Percentiles rank a stretch among this genome's conserved stretches.
Evolutionary conservation across 2,113 vertebrate species (phyloP).

Genomic region (Blennius ocellaris): DNA sequence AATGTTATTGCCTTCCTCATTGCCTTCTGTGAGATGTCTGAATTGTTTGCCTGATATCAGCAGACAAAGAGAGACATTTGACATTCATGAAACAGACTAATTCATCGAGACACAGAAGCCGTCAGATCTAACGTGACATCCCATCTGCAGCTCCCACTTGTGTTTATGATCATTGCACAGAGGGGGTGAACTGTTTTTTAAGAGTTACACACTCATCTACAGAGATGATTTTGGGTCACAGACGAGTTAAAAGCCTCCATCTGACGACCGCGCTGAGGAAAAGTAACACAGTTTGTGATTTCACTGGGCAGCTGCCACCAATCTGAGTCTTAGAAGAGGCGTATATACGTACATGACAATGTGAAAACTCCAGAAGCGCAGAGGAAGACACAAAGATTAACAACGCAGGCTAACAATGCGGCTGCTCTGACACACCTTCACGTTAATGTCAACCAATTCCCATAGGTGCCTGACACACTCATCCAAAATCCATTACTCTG

Average conservation of each 20-base stretch:
- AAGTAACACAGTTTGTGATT: slow-evolving; percentile 7
- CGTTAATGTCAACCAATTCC: slow-evolving; percentile 20
- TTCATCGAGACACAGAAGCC: slow-evolving; percentile 27
- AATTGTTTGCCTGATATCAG: slow-evolving; percentile 23
- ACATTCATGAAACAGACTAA: slow-evolving; percentile 14
- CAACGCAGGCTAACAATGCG: slow-evolving; percentile 1
- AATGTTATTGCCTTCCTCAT: slow-evolving; percentile 39
- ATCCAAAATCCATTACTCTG: slow-evolving; percentile 31
- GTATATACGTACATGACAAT: background rate
- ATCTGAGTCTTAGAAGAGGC: slow-evolving; percentile 2
- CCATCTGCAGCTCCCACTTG: slow-evolving; percentile 4
- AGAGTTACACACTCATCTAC: background rate
- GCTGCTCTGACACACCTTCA: slow-evolving; percentile 18
- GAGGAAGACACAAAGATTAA: background rate
- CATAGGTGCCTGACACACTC: slow-evolving; percentile 19
- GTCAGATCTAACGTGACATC: slow-evolving; percentile 4
- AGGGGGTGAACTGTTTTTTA: slow-evolving; percentile 1
- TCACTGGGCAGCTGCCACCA: background rate
- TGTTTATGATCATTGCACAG: slow-evolving; percentile 12
- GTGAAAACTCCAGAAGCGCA: slow-evolving; percentile 12
- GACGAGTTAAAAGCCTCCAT: slow-evolving; percentile 17
- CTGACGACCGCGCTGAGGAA: background rate
- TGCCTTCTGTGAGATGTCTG: background rate
- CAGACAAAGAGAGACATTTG: slow-evolving; percentile 33
- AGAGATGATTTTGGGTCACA: slow-evolving; percentile 18